Base-by-base conservation (phyloP, 1,140 invertebrate species). In the Trachymyrmex cornetzi region DNA sequence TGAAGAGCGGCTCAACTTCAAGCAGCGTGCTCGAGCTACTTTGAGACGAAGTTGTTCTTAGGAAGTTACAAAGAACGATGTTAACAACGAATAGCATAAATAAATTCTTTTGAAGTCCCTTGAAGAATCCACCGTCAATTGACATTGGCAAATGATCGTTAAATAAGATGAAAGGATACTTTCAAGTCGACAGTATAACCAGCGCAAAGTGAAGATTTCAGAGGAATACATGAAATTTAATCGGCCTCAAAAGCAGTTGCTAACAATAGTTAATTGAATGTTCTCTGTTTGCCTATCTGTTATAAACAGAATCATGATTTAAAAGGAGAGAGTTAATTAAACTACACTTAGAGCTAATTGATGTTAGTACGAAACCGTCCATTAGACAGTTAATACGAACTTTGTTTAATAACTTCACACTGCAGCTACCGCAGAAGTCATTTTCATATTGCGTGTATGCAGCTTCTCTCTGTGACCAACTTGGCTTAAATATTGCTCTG, bases 71-170 rank as follows among this genome's bases (percentile, higher is more conserved):
- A 61, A 22, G 67, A 84, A 74, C 27, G 69, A 84, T 74, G 71
- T 74, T 84, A 84, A 84, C 55, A 74, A 84, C 14, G 53, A 81
- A 44, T 38, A 48, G 14, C 44, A 38, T 74, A 84, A 61, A 74
- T 61, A 84, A 81, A 84, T 74, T 84, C 80, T 84, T 74, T 63
- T 74, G 55, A 84, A 82, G 55, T 61, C 80, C 38, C 9, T 30
- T 27, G 7, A 14, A 48, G n/a, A 59, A n/a, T 27, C 12, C 44
- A 14, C 19, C 53, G 14, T 74, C 6, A 84, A 61, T 82, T 30
- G 59, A n/a, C 24, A 44, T 27, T 44, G 22, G 19, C 24, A 48
- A 61, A 44, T 61, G 16, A 74, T 84, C 14, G 14, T 84, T 74
- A 74, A 84, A 63, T 19, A 19, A 55, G 38, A 69, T n/a, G 48